Percentiles rank a stretch among this genome's conserved stretches.
Evolutionary conservation across 2,113 vertebrate genomes (phyloP).

Genomic region (Urocynchramus pylzowi): DNA sequence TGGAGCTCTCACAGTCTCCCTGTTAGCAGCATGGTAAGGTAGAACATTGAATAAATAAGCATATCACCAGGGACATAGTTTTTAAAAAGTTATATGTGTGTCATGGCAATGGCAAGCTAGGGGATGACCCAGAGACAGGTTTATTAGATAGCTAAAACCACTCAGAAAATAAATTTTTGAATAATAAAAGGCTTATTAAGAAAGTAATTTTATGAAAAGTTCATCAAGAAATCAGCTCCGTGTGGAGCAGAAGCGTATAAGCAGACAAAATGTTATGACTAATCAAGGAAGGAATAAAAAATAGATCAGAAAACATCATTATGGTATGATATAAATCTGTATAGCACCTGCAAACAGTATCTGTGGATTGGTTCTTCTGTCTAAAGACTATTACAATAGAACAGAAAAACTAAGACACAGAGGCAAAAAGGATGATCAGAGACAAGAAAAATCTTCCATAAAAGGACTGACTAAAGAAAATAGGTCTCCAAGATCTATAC

Average conservation of each 20-base stretch:
- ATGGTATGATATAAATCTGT: not conserved
- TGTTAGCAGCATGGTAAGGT: not conserved
- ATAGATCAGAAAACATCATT: not conserved
- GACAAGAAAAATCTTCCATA: not conserved
- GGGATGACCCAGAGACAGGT: not conserved
- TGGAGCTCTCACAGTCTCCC: not conserved
- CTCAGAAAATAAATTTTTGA: not conserved
- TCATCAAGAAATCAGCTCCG: not conserved
- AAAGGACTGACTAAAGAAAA: not conserved
- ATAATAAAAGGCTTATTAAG: not conserved
- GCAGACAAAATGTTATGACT: not conserved
- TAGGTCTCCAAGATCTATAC: not conserved
- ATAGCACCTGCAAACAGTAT: not conserved
- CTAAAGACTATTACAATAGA: not conserved
- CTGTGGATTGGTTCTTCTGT: not conserved
- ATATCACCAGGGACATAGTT: not conserved
- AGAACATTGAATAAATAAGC: not conserved
- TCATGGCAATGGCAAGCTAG: not conserved
- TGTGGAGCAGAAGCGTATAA: not conserved
- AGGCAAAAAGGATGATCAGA: not conserved
- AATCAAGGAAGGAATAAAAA: not conserved
- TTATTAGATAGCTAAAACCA: not conserved
- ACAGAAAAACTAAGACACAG: not conserved
- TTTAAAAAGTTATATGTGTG: not conserved
- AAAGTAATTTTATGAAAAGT: not conserved